Base-by-base conservation (phyloP, 1,140 invertebrate genomes). In the Gyrodactylus bullatarudis region DNA sequence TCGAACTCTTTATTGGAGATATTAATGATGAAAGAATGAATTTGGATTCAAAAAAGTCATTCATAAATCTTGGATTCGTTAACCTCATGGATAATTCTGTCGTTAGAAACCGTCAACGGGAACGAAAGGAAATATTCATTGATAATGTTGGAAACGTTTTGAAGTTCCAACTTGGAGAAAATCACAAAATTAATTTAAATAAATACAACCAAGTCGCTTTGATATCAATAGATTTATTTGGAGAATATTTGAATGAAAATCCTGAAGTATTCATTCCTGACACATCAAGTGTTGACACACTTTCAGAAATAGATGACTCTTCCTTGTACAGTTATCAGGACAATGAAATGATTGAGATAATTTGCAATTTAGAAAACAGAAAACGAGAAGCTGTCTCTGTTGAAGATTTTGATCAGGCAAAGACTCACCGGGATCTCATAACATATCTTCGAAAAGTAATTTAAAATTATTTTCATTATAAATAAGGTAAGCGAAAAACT, bases 301-400 rank as follows among this genome's bases (percentile, higher is more conserved):
- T 86, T 74, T 91, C 89, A 0, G 86, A 88, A 0, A 88, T 89
- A 77, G 90, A 95, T 78, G 90, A 95, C 80, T 81, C 94, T n/a
- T 87, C 89, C 0, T 93, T 93, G 81, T 88, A 89, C 71, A 95
- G 94, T 90, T 95, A 95, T 78, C 89, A 93, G 8, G 90, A 93
- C 79, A 85, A 86, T n/a, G 89, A 91, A 76, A 87, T 92, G 1
- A 88, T 88, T 0, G 86, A 86, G 76, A 85, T 90, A 68, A 88
- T 95, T n/a, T 83, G 88, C 20, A 85, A 85, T 77, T 84, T 95
- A 81, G 89, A 93, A 78, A 82, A 84, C 16, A 89, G 88, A 77
- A 93, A 93, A 78, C 84, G 87, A 73, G 83, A 86, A 77, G 89
- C 89, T 75, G 88, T 91, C 79, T 83, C 84, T 78, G 77, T 77